These are phyloP conservation scores for Ashinkailepas kermadecensis DNA, from an alignment of 2,888 invertebrate genomes.

Conservation along the genomic window DNA sequence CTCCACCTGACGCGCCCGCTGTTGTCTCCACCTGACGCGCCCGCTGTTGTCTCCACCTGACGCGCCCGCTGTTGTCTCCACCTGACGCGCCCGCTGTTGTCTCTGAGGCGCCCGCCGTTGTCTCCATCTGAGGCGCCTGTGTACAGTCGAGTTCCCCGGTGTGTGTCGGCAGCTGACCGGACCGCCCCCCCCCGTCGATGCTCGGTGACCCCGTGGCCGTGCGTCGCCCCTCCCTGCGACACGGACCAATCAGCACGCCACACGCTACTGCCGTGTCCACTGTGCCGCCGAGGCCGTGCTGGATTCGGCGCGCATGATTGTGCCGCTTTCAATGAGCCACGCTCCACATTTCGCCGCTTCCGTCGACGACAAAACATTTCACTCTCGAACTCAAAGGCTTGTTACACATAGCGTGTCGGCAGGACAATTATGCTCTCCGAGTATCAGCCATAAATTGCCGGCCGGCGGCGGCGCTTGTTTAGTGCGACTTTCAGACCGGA, in stretches of 20 bases:
- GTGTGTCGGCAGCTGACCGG: no score
- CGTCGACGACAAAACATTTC: not conserved
- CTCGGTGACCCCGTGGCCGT: not conserved
- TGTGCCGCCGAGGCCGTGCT: not conserved
- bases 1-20: no score
- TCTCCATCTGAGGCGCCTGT: no score
- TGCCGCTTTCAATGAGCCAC: constrained; percentile 5
- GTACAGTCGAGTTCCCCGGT: no score
- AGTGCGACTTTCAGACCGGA: not conserved
- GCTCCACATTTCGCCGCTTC: not conserved
- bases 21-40: no score
- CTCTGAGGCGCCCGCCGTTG: no score
- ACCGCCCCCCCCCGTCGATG: not conserved
- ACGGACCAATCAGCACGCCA: not conserved
- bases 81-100: no score
- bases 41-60: no score
- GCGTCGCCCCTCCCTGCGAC: not conserved
- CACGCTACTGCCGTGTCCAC: not conserved
- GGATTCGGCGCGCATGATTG: not conserved
- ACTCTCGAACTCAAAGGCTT: constrained; percentile 1
- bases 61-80: no score
- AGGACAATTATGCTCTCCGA: not conserved
- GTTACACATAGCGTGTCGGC: constrained; percentile 3
- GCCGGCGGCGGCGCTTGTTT: not conserved
- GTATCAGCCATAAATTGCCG: not conserved